phyloP scores from a whole-genome alignment of 2,888 invertebrate species.

The Labia minor region DNA sequence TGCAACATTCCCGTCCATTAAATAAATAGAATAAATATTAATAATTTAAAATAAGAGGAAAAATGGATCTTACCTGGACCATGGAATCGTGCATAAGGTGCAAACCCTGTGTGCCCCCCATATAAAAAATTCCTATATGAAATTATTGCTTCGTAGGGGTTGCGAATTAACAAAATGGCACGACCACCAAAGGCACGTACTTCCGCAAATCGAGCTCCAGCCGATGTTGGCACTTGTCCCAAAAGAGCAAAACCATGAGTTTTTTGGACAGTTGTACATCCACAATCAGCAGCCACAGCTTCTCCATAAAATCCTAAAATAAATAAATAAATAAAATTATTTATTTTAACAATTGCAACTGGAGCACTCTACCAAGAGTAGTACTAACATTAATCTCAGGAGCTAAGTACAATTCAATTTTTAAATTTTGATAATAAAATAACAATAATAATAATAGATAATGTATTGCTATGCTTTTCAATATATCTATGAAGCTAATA shows the following conservation, averaged over 20 bases:
- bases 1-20: constrained; percentile 16
- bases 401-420: too few relatives aligned
- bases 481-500: too few relatives aligned
- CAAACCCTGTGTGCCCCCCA: constrained; percentile 33
- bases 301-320: constrained; percentile 33
- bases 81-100: constrained; percentile 30
- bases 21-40: background rate
- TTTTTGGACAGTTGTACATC: constrained; percentile 33
- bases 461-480: too few relatives aligned
- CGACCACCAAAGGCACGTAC: constrained; percentile 27
- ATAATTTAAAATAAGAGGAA: background rate
- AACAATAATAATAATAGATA: too few relatives aligned
- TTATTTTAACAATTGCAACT: too few relatives aligned
- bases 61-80: constrained; percentile 29
- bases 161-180: constrained; percentile 31
- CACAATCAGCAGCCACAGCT: constrained; percentile 30
- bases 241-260: constrained; percentile 30
- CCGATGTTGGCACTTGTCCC: constrained; percentile 24
- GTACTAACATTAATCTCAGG: too few relatives aligned
- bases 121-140: constrained; percentile 33
- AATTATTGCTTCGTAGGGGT: constrained; percentile 34
- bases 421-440: too few relatives aligned
- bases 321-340: background rate
- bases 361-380: too few relatives aligned
- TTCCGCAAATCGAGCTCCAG: constrained; percentile 24